Evolutionary conservation across 2,113 vertebrate species (phyloP).

Genomic region (Pungitius pungitius): DNA sequence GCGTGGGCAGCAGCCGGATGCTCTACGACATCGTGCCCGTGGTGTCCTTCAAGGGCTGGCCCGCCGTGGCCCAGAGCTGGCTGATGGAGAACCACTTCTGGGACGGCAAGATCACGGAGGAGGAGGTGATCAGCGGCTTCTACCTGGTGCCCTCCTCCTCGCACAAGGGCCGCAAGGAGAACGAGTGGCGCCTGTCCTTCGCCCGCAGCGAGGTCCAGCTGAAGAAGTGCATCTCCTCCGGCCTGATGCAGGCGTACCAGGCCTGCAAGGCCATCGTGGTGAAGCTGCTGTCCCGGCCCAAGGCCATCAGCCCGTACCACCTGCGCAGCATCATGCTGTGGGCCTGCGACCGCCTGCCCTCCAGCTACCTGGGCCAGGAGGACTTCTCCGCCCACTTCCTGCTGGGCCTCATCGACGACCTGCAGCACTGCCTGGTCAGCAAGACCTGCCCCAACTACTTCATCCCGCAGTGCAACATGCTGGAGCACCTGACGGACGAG

Average conservation of each 20-base stretch:
- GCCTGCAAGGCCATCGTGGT: constrained; percentile 95
- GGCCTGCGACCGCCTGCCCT: constrained; percentile 95
- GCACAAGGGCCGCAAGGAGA: constrained; percentile 90
- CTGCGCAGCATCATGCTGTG: constrained; percentile 97
- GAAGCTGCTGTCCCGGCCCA: constrained; percentile 91
- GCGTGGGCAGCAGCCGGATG: constrained; percentile 96
- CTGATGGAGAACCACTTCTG: constrained; percentile 99
- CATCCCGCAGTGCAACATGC: constrained; percentile 98
- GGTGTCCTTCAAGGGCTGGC: constrained; percentile 98
- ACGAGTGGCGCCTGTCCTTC: constrained; percentile 97
- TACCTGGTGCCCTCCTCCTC: constrained; percentile 95
- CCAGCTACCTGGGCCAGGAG: constrained; percentile 90
- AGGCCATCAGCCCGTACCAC: constrained; percentile 95
- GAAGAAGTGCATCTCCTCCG: constrained; percentile 96
- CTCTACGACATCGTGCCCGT: constrained; percentile 95
- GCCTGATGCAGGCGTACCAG: constrained; percentile 97
- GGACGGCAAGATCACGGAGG: constrained; percentile 98
- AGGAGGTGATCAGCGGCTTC: constrained; percentile 98
- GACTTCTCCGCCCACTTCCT: constrained; percentile 93
- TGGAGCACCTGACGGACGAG: constrained; percentile 94
- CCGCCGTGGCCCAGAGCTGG: constrained; percentile 97
- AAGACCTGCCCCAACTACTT: constrained; percentile 98
- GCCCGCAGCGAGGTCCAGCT: constrained; percentile 97
- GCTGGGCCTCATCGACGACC: constrained; percentile 94
- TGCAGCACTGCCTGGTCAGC: constrained; percentile 96